Conservation (phyloP, 2,113 vertebrate genomes). For the Meriones unguiculatus region DNA sequence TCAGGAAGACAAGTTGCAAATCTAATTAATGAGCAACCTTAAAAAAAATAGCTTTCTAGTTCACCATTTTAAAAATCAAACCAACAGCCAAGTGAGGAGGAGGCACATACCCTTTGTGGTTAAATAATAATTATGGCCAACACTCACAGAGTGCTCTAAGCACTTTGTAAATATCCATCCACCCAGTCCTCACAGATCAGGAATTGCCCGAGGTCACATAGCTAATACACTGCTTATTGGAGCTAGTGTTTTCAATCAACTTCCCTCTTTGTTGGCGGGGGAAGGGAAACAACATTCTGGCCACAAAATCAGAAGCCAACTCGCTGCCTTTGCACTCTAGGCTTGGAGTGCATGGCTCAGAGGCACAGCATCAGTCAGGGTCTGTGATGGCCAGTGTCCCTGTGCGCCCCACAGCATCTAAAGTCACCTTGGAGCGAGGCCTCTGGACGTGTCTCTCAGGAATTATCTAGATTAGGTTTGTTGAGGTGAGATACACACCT, state of each 20-base stretch:
- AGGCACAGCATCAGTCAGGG: neutral
- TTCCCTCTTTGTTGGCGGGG: neutral
- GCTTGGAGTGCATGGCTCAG: neutral
- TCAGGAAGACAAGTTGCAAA: constrained; percentile 69
- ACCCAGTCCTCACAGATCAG: constrained; percentile 12
- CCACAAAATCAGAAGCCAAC: neutral
- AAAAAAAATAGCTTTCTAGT: constrained; percentile 67
- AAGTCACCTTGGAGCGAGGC: neutral
- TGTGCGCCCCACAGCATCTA: neutral
- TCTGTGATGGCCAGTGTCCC: neutral
- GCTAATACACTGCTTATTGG: neutral
- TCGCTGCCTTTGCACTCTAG: neutral
- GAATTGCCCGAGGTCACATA: neutral
- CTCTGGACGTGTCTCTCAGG: neutral
- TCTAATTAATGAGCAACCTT: constrained; percentile 60
- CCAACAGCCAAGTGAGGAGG: constrained; percentile 45
- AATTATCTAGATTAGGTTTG: neutral
- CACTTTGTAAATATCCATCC: neutral
- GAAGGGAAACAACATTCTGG: neutral
- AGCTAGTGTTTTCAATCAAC: neutral
- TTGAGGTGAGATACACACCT: neutral
- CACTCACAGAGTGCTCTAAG: neutral
- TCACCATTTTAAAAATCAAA: constrained; percentile 67
- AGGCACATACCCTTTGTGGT: neutral
- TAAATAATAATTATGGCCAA: constrained; percentile 17